Evolutionary conservation across 92 coral and sea anemone genomes (phyloP).

Genomic region (Anthopleura xanthogrammica): DNA sequence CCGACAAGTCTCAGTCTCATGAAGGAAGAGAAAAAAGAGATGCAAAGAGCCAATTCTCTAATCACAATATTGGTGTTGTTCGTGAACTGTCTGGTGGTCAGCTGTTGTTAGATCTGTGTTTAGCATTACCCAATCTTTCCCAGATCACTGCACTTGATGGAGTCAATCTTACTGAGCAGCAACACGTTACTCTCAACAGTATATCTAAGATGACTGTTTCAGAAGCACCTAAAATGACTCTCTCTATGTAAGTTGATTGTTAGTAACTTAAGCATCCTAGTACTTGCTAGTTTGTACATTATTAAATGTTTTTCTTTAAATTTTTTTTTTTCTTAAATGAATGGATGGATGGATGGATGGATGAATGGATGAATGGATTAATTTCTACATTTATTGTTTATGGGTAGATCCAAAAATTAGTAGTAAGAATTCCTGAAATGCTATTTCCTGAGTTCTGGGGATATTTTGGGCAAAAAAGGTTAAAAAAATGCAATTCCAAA

Average conservation of each 20-base stretch:
- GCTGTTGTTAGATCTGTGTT: slow-evolving; percentile 74
- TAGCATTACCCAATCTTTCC: slow-evolving; percentile 70
- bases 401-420: too few relatives aligned
- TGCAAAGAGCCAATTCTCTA: slow-evolving; percentile 82
- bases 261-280: not conserved
- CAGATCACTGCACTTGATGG: slow-evolving; percentile 46
- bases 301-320: too few relatives aligned
- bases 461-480: too few relatives aligned
- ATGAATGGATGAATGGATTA: too few relatives aligned
- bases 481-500: too few relatives aligned
- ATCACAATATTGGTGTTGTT: slow-evolving; percentile 75
- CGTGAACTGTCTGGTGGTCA: slow-evolving; percentile 89
- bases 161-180: slow-evolving; percentile 10
- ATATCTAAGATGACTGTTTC: slow-evolving; percentile 31
- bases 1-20: slow-evolving; percentile 24
- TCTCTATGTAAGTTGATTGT: slow-evolving; percentile 32
- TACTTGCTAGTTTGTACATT: too few relatives aligned
- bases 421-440: too few relatives aligned
- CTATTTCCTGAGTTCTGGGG: too few relatives aligned
- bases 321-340: too few relatives aligned
- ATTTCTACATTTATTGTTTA: too few relatives aligned
- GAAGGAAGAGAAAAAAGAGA: slow-evolving; percentile 46
- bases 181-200: slow-evolving; percentile 46
- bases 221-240: slow-evolving; percentile 36
- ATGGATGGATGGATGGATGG: too few relatives aligned